These are phyloP conservation scores for Caenorhabditis inopinata DNA, from an alignment of 1,140 invertebrate species.

Conservation along the genomic window DNA sequence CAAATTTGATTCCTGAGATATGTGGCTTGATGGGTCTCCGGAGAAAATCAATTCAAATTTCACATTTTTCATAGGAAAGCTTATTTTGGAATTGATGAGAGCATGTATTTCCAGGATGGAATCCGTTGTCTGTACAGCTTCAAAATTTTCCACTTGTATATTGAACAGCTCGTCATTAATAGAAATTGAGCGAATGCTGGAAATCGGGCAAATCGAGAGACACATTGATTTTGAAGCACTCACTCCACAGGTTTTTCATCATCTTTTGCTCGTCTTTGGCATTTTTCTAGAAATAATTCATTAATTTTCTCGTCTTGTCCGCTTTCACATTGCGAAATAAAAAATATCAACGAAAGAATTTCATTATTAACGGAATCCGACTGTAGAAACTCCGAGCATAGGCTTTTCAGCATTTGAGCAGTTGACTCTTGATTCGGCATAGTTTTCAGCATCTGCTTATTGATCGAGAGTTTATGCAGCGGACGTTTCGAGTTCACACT, in stretches of 20 bases:
- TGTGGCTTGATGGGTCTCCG: neutral
- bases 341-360: neutral
- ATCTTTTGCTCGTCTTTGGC: neutral
- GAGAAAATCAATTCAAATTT: neutral
- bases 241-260: neutral
- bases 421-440: neutral
- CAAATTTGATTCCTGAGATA: conserved; percentile 2
- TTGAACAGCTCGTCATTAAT: neutral
- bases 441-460: neutral
- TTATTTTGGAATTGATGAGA: neutral
- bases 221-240: neutral
- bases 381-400: neutral
- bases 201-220: too few relatives aligned
- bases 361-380: neutral
- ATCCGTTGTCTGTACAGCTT: conserved; percentile 1
- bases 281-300: neutral
- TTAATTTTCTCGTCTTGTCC: neutral
- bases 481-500: neutral
- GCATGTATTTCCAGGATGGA: neutral
- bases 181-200: neutral
- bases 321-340: neutral
- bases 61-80: neutral
- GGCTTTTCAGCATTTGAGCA: conserved; percentile 7
- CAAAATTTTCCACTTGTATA: neutral
- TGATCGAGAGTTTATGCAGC: neutral